Base-by-base conservation (phyloP, 2,113 vertebrate genomes). In the Antechinus flavipes region DNA sequence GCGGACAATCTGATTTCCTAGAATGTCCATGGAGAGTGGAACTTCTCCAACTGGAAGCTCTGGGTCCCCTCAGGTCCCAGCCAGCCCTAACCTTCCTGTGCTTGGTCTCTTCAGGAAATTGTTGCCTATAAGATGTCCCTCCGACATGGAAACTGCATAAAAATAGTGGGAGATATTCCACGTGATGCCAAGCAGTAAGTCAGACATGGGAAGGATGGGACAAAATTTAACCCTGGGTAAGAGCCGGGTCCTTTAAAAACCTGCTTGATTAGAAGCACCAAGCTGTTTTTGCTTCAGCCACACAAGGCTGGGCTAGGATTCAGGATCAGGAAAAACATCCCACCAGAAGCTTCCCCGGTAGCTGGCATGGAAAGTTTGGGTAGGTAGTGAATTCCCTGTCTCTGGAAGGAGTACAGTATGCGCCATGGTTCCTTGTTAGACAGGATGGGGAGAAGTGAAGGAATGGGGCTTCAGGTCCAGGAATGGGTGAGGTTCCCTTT, bases 391-490 rank as follows among this genome's bases (percentile, higher is more conserved):
- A 35, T 16, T 76, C 27, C 27, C 68, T 76, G 35, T 76, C 35
- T 76, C 68, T n/a, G 35, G 3, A 49, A 2, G 25, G 19, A 76
- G 35, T 68, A 76, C n/a, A n/a, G n/a, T 76, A 16, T 76, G 35
- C 19, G 1, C 12, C 27, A 35, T 68, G 12, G 61, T 68, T 3
- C 14, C 61, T 68, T 35, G 92, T 98, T 98, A 54, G 90, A 35
- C 11, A 35, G 3, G 12, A 27, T 68, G 61, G 0, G 30, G 9
- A 30, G 2, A 30, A 25, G 25, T 54, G 54, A 10, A 12, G 8
- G 49, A 42, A 54, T 25, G 54, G 50, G 61, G 89, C 93, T 93
- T 92, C 22, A 24, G 42, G 94, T 55, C 90, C 90, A n/a, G 0
- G 0, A 16, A 35, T 49, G 19, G 0, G 0, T 11, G 14, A 58